phyloP scores from a whole-genome alignment of 2,888 invertebrate species.

The Azorinus chamasolen region DNA sequence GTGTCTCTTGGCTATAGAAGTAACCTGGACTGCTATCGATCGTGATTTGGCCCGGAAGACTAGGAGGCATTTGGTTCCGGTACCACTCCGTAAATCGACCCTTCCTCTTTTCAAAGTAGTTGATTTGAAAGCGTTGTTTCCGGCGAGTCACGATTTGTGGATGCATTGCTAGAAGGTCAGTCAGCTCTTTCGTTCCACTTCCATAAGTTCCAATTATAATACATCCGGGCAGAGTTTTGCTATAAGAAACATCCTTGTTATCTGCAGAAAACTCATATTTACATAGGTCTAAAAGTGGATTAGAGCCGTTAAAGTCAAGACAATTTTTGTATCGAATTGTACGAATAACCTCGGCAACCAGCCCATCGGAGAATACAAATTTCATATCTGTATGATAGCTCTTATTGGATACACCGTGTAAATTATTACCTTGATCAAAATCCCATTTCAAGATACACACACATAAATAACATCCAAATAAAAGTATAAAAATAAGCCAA shows the following conservation, averaged over 20 bases:
- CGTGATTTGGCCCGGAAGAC: constrained; percentile 95
- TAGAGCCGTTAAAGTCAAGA: no score
- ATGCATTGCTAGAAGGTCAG: constrained; percentile 32
- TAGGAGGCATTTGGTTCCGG: constrained; percentile 93
- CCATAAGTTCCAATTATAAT: constrained; percentile 28
- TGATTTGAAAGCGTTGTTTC: constrained; percentile 29
- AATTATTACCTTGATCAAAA: no score
- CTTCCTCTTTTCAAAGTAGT: constrained; percentile 27
- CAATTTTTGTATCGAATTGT: no score
- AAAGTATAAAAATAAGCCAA: no score
- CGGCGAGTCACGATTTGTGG: constrained; percentile 28
- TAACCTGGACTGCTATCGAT: constrained; percentile 99
- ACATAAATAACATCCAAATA: no score
- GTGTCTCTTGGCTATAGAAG: constrained; percentile 97
- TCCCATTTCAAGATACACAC: no score
- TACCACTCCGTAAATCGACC: constrained; percentile 95
- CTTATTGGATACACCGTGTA: no score
- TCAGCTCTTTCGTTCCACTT: constrained; percentile 36
- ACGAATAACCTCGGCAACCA: no score
- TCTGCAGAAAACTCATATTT: no score
- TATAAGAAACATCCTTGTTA: constrained; percentile 12
- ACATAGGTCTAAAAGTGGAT: no score
- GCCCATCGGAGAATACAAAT: no score
- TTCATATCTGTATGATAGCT: no score
- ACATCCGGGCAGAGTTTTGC: constrained; percentile 19